Conservation (phyloP, 2,888 invertebrate species). For the Noctua pronuba region DNA sequence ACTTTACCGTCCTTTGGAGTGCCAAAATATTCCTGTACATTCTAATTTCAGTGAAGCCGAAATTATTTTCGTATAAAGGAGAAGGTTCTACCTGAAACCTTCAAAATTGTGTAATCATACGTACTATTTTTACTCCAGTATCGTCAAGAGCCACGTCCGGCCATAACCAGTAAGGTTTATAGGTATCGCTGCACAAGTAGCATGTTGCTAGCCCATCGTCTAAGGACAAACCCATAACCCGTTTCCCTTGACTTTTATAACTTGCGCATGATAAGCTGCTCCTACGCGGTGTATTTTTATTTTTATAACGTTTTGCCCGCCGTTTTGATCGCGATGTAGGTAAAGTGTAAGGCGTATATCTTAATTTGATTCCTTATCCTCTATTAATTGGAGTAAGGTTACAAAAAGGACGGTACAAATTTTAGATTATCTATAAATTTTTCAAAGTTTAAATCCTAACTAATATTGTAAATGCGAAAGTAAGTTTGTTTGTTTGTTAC, state of each 20-base stretch:
- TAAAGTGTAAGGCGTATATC: neutral
- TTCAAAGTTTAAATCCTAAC: too few species aligned
- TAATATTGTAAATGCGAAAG: too few species aligned
- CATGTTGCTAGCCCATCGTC: constrained; percentile 60
- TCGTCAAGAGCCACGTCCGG: constrained; percentile 39
- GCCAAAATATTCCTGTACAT: neutral
- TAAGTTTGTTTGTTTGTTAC: too few species aligned
- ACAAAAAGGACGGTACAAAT: neutral
- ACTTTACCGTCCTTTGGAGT: neutral
- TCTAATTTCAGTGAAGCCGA: neutral
- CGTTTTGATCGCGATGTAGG: neutral
- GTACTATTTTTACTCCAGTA: constrained; percentile 35
- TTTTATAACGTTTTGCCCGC: neutral
- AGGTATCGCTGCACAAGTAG: constrained; percentile 46
- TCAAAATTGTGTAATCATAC: constrained; percentile 25
- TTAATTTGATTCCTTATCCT: constrained; percentile 3
- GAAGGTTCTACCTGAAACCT: constrained; percentile 15
- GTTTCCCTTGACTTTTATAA: constrained; percentile 62
- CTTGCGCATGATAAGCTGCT: constrained; percentile 45
- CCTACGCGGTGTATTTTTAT: constrained; percentile 17
- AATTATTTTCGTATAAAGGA: constrained; percentile 6
- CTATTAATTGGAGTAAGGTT: neutral
- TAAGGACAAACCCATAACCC: constrained; percentile 57
- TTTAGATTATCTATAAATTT: neutral
- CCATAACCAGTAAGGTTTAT: constrained; percentile 56